Base-by-base conservation (phyloP, 2,888 invertebrate species). In the Lepidocyrtoides sp. region DNA sequence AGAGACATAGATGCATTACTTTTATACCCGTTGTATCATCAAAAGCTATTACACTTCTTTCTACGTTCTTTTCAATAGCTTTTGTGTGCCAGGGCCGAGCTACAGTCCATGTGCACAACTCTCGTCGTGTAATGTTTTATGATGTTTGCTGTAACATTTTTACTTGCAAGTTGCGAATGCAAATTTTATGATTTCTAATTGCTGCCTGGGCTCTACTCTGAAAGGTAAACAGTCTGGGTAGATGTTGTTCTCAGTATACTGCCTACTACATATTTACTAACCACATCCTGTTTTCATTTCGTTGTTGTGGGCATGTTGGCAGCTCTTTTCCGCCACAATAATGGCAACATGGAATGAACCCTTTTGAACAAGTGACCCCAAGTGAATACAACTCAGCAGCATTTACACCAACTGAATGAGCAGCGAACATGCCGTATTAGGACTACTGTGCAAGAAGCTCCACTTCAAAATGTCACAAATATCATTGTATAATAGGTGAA, bases 341-440 rank as follows among this genome's bases (percentile, higher is more conserved):
- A 29, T 29, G 32, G 44, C 51, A 54, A n/a, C 29, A 57, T 79
- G n/a, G 32, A 79, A 79, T 36, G 23, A 54, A 48, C 48, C 51
- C 63, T 63, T 82, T 82, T 60, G 51, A 48, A 51, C 77, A 77
- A 86, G 63, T 86, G 69, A 86, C 57, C 85, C 51, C 72, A 77
- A 60, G 77, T 86, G 63, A 86, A 60, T 63, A 77, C n/a, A 57
- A 79, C 51, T 66, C 51, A 32, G 51, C 66, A 87, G 41, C 36
- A 29, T 36, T 88, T 81, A 69, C 29, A 32, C 17, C 36, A 44
- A 10, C 44, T 88, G 36, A 57, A 51, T 54, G 72, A 54, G 57
- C 51, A 69, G 26, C 48, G 66, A 87, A 87, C 75, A 77, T 51
- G 48, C 79, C 79, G 36, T 87, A 85, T 77, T 86, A 77, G 86